Base-by-base conservation (phyloP, 2,888 invertebrate genomes). In the Melinopterus prodromus region DNA sequence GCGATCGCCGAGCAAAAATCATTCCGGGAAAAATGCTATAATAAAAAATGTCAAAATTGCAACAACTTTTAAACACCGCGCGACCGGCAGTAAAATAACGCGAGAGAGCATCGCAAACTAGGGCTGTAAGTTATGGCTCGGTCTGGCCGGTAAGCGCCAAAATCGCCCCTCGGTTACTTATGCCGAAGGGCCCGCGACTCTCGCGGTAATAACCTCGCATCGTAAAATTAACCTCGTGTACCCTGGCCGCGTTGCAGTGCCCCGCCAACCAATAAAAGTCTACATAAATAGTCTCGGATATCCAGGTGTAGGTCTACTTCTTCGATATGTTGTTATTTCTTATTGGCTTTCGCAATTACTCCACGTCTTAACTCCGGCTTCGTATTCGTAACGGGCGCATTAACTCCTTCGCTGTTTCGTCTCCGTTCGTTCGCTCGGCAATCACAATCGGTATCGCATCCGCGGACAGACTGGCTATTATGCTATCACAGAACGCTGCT, bases 201-300 rank as follows among this genome's bases (percentile, higher is more conserved):
- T 35, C 37, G 70, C 77, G 72, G 53, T 53, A 53, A 53, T 53
- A 53, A 53, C 53, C 9, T 53, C 12, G 53, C 84, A 83, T 88
- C 87, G 86, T 88, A 87, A 88, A 88, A 88, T 87, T 87, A 87
- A 87, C 86, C 87, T 86, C 82, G 85, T 85, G 86, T 84, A 85
- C 85, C 85, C 53, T 53, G 86, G 86, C 87, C 86, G 86, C 86
- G 85, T 87, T 87, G 86, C 85, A 38, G 38, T 38, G 12, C 53
- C 38, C 38, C 6, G 38, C 38, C 38, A n/a, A 53, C 53, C 53
- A 53, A 88, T 89, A 88, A 89, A 89, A 87, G 88, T 89, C 88
- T 82, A 87, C 88, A 88, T 88, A 88, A 88, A 88, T 88, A 88
- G 87, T 87, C 87, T 86, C 86, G 85, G 85, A 86, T 87, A 86